Evolutionary conservation across 2,888 invertebrate genomes (phyloP), one percentile per base, ranked within the genome.

Genomic region (Nycteola revayana): DNA sequence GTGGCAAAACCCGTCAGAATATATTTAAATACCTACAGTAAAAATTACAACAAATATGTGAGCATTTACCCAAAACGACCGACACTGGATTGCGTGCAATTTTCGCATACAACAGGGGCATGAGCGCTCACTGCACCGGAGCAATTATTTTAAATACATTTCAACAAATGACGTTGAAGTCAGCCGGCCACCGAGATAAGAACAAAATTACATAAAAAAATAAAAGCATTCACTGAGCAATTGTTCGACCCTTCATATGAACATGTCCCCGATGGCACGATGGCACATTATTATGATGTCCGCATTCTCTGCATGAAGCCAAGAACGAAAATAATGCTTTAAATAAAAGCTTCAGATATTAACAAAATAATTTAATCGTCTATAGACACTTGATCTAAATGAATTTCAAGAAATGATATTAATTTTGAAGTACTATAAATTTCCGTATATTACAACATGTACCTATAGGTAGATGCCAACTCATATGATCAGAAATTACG

Each of bases 81-180:
- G 50, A 42, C 68, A 58, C 66, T 70, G 62, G 71, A 80, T 87
- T 74, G 87, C 87, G 85, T 84, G 87, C 85, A 77, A 80, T 81
- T 82, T 81, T 76, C 71, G 60, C 73, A 74, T 75, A 80, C 79
- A 72, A 73, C 75, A 61, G 66, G 67, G 74, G 75, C 75, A 82
- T 77, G 82, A 66, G 77, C 71, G 72, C 74, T 69, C 84, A 75
- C 74, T 68, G 77, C 73, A 62, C 71, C 66, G 71, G 68, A 67
- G 71, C 85, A 87, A 88, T 88, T 88, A 88, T 86, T 87, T 86
- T 88, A 88, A 88, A 87, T 72, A 84, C 87, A 81, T 86, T 88
- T 87, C 86, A 85, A 87, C 87, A 86, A 87, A 84, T 82, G 83
- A 84, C 73, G 78, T 78, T 85, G 85, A 86, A 85, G 81, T 80